Conservation (phyloP, 2,888 invertebrate species). For the Andrena camellia region DNA sequence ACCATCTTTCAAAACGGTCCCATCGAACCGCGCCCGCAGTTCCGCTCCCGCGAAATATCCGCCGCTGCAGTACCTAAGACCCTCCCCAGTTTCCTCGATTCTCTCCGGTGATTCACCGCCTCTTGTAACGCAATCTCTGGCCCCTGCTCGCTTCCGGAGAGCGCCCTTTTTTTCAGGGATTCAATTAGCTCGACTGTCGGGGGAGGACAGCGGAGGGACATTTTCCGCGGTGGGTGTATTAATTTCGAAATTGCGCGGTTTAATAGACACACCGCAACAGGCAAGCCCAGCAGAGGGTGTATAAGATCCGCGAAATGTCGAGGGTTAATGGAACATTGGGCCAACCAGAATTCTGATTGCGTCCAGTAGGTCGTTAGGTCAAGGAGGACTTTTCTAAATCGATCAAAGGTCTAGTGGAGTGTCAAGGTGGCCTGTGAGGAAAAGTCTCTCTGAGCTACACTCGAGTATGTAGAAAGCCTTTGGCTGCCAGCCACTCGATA, state of each 20-base stretch:
- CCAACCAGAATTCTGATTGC: too few species aligned
- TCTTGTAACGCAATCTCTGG: conserved; percentile 7
- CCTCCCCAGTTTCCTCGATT: background rate
- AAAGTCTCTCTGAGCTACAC: too few species aligned
- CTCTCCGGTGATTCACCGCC: background rate
- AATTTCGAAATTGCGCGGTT: background rate
- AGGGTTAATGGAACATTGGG: too few species aligned
- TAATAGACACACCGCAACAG: background rate
- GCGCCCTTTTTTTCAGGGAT: conserved; percentile 3
- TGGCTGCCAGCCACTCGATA: too few species aligned
- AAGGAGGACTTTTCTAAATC: too few species aligned
- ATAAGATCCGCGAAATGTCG: too few species aligned
- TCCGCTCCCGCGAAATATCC: conserved; percentile 1
- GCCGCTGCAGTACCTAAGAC: conserved; percentile 13
- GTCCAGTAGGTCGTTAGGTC: too few species aligned
- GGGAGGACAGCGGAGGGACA: background rate
- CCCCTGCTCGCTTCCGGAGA: background rate
- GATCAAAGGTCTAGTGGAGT: too few species aligned
- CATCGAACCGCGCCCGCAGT: conserved; percentile 9
- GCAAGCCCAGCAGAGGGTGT: too few species aligned
- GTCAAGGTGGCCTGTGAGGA: background rate
- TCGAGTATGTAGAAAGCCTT: too few species aligned
- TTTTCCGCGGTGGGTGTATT: conserved; percentile 7
- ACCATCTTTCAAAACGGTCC: conserved; percentile 27
- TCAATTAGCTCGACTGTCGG: conserved; percentile 17